Evolutionary conservation across 2,888 invertebrate genomes (phyloP), one percentile per base, ranked within the genome.

Genomic region (Cephus rjabovi): DNA sequence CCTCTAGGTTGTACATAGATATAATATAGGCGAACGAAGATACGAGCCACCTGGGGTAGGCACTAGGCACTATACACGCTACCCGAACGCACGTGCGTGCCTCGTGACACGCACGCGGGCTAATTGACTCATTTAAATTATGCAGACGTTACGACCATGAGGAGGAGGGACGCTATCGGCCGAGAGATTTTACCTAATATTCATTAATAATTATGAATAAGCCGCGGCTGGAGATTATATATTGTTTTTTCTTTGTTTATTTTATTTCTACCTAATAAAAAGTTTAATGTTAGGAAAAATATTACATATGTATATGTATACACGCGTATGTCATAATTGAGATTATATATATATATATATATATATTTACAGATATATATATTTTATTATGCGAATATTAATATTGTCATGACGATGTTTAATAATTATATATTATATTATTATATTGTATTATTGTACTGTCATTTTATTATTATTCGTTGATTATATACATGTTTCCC

Each of bases 201-300:
- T 35, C 12, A 78, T 82, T 82, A 83, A 81, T 81, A 81, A 83
- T 83, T 81, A 83, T 76, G 0, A 34, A 77, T 80, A 83, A 81
- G 81, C 75, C 71, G 71, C 71, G 35, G 34, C n/a, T 31, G 71
- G 34, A 34, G 74, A 35, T 74, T 34, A 35, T 23, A 74, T 35
- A 74, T 34, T 74, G 35, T 74, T 74, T 74, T 74, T 3, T 3
- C 23, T 74, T 11, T 35, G 33, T 79, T 83, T 83, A 79, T 79
- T 83, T 81, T 71, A 37, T 70, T 71, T 34, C 69, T 75, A 70
- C 69, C 74, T 76, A 35, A 37, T 34, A 75, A 80, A 69, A 35
- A 78, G 69, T 83, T 79, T 79, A 71, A 15, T 79, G 69, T 30
- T 73, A 74, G 77, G 71, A 78, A 79, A 73, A 76, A 75, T 83